Evolutionary conservation across 1,140 invertebrate species (phyloP), one percentile per base, ranked within the genome.

Genomic region (Oryzaephilus surinamensis): DNA sequence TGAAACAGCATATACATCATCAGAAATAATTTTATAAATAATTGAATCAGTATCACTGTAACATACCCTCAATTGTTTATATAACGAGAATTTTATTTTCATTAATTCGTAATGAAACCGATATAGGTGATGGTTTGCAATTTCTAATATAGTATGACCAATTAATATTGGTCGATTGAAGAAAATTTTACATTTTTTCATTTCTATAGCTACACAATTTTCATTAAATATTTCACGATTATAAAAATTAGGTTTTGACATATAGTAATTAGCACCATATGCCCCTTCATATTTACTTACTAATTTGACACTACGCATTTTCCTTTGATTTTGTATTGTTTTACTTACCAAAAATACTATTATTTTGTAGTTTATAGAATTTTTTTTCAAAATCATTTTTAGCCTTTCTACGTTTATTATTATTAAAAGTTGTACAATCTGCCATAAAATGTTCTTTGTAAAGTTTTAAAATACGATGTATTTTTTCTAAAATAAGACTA

Each of bases 21-120:
- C 27, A 13, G 40, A 45, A 6, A 33, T 6, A 34, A 62, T 42
- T 10, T 60, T 38, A 48, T 62, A 65, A 24, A 63, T 53, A 6
- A 63, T 52, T 30, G 45, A 53, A 49, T 65, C 60, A 0, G 63
- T 66, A 45, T 67, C 63, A 1, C 45, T 59, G 39, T 64, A 64
- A 13, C 55, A n/a, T n/a, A n/a, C n/a, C n/a, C n/a, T 36, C 13
- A 66, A 32, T 37, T 56, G 49, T 2, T 32, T 33, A 7, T 48
- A 41, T 6, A 47, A 10, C 13, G 21, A 23, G 40, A 44, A 56
- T 43, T 40, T 33, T 20, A 32, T 28, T 44, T 42, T 38, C 29
- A 55, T 52, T 31, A 39, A 47, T 12, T 43, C 37, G 47, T 54
- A 60, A 39, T 58, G 51, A 30, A 58, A 58, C 35, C 57, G 39